Evolutionary conservation across 2,113 vertebrate species (phyloP).

Genomic region (Spermophilus dauricus): DNA sequence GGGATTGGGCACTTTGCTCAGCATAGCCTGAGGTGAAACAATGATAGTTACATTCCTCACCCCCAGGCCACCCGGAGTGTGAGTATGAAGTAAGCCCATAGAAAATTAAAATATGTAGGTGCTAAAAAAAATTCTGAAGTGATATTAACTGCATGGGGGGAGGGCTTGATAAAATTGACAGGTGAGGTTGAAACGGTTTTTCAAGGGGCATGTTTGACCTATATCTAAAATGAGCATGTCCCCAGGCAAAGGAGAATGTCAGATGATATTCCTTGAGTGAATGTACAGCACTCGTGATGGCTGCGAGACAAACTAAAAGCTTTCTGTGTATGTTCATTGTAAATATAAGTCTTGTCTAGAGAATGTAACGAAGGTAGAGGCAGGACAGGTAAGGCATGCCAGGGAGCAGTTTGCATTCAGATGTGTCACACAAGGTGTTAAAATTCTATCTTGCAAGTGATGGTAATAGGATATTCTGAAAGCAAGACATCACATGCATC

Average conservation of each 20-base stretch:
- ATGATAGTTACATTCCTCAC: neutral
- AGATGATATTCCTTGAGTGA: neutral
- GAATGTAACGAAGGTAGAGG: neutral
- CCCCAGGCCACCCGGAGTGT: neutral
- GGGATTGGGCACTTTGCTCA: neutral
- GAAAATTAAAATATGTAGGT: neutral
- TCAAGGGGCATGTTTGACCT: no score
- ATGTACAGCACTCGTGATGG: neutral
- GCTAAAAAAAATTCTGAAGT: neutral
- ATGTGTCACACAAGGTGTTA: neutral
- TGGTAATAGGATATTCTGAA: neutral
- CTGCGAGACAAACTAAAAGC: neutral
- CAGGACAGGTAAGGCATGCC: rapidly evolving
- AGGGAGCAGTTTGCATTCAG: neutral
- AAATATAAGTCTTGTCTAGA: neutral
- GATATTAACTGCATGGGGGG: neutral
- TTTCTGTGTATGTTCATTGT: neutral
- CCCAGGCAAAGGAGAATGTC: neutral
- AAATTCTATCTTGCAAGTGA: neutral
- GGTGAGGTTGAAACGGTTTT: neutral
- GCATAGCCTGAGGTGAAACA: neutral
- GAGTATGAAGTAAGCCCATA: neutral
- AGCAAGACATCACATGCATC: neutral
- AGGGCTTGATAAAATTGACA: neutral
- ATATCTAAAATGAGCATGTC: neutral